Evolutionary conservation across 1,140 invertebrate species (phyloP).

Genomic region (Diabrotica virgifera): DNA sequence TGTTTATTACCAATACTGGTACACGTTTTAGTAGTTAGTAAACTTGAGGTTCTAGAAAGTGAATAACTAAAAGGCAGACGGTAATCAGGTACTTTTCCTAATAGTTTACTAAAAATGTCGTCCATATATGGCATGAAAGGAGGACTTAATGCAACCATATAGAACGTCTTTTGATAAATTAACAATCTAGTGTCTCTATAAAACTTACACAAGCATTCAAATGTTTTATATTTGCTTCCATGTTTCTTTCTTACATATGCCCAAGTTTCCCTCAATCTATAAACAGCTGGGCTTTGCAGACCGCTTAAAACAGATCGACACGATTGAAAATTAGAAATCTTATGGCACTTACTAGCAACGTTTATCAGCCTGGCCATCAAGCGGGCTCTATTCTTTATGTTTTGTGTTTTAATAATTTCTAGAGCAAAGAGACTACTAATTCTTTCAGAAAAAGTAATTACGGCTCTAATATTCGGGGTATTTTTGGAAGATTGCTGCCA

Average conservation of each 20-base stretch:
- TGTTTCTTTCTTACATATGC: constrained; percentile 52
- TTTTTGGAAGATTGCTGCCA: constrained; percentile 51
- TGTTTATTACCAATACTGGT: not conserved
- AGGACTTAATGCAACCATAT: constrained; percentile 37
- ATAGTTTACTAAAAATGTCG: constrained; percentile 48
- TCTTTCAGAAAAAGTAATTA: constrained; percentile 55
- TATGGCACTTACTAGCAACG: constrained; percentile 53
- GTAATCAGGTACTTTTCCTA: constrained; percentile 40
- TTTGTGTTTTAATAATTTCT: constrained; percentile 50
- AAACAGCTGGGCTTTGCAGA: constrained; percentile 54
- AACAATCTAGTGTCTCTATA: constrained; percentile 47
- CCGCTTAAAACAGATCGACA: constrained; percentile 54
- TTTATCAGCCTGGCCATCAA: constrained; percentile 55
- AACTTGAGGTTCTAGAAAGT: constrained; percentile 21
- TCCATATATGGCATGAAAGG: constrained; percentile 52
- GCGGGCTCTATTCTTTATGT: constrained; percentile 50
- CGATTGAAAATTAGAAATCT: constrained; percentile 55
- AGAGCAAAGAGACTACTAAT: constrained; percentile 52
- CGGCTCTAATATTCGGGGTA: constrained; percentile 52
- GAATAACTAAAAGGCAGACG: constrained; percentile 24
- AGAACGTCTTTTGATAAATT: constrained; percentile 48
- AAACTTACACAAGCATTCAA: constrained; percentile 50
- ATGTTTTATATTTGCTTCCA: constrained; percentile 51
- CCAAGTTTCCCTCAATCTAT: constrained; percentile 53
- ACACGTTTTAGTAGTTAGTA: not conserved